Percentiles rank a stretch among this genome's conserved stretches.
These are phyloP conservation scores for Ginglymostoma cirratum DNA, from an alignment of 2,113 vertebrate genomes.

Conservation along the genomic window DNA sequence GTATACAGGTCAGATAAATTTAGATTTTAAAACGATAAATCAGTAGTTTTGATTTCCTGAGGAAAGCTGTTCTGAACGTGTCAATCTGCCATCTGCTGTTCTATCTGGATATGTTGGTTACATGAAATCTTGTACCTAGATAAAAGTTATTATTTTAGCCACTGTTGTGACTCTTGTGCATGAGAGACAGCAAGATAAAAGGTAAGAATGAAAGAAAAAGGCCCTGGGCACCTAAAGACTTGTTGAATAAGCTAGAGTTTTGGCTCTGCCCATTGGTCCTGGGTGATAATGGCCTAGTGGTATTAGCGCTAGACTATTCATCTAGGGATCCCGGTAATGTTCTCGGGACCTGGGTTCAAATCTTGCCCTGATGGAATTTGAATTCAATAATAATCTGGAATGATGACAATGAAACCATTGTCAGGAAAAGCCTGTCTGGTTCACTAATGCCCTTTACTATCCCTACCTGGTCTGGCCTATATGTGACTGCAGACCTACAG, in stretches of 20 bases:
- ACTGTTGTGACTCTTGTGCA: background rate
- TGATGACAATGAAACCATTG: too few species aligned
- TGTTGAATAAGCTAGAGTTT: background rate
- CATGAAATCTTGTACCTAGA: background rate
- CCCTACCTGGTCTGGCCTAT: too few species aligned
- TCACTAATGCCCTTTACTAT: too few species aligned
- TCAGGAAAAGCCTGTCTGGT: too few species aligned
- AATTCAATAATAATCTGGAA: too few species aligned
- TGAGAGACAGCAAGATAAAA: background rate
- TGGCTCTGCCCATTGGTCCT: background rate
- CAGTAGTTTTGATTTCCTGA: background rate
- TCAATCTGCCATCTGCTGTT: background rate
- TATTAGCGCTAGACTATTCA: too few species aligned
- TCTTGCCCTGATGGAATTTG: too few species aligned
- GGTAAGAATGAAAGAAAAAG: background rate
- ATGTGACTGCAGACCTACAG: too few species aligned
- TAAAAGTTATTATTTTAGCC: background rate
- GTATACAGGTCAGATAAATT: background rate
- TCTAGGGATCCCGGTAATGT: too few species aligned
- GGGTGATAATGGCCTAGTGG: too few species aligned
- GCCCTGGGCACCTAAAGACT: background rate
- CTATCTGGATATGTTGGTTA: background rate
- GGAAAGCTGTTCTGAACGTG: background rate
- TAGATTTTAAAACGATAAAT: background rate
- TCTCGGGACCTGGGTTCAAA: too few species aligned